These are phyloP conservation scores for Teinopalpus imperialis DNA, from an alignment of 2,888 invertebrate genomes.

Conservation along the genomic window DNA sequence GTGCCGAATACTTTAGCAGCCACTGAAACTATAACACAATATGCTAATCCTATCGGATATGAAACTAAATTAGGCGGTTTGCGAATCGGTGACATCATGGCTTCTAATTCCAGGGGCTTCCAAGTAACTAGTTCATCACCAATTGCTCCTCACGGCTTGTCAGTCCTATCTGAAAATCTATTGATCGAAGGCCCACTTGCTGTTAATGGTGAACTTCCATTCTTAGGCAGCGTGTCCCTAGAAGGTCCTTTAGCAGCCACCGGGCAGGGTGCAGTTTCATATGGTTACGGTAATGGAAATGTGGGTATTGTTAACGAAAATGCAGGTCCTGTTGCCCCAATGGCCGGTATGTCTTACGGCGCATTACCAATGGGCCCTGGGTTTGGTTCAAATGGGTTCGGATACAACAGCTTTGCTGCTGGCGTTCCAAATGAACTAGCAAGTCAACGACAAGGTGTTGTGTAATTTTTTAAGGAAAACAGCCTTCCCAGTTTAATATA, in stretches of 20 bases:
- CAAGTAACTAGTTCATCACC: constrained; percentile 34
- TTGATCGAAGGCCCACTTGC: constrained; percentile 35
- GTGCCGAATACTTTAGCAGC: constrained; percentile 3
- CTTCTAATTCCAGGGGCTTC: constrained; percentile 32
- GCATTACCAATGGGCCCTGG: constrained; percentile 25
- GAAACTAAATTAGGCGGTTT: constrained; percentile 20
- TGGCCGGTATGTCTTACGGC: constrained; percentile 28
- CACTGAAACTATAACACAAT: constrained; percentile 6
- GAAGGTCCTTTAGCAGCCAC: constrained; percentile 42
- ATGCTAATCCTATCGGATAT: constrained; percentile 5
- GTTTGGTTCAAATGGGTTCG: constrained; percentile 21
- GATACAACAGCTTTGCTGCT: constrained; percentile 17
- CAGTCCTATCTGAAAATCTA: constrained; percentile 33
- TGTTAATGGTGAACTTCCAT: constrained; percentile 34
- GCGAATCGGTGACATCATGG: constrained; percentile 19
- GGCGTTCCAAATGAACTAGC: constrained; percentile 19
- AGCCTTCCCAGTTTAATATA: too few relatives aligned
- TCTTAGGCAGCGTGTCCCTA: constrained; percentile 40
- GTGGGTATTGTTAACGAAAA: constrained; percentile 33
- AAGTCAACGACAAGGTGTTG: constrained; percentile 1
- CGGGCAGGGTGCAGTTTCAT: constrained; percentile 40
- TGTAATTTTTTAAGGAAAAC: too few relatives aligned
- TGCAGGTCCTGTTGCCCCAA: constrained; percentile 18
- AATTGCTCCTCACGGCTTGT: constrained; percentile 33
- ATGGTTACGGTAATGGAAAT: constrained; percentile 33